A percentile compares a stretch with the other conserved stretches of the same genome.
Conservation (phyloP, 2,113 vertebrate species). For the Tyrannus savana region DNA sequence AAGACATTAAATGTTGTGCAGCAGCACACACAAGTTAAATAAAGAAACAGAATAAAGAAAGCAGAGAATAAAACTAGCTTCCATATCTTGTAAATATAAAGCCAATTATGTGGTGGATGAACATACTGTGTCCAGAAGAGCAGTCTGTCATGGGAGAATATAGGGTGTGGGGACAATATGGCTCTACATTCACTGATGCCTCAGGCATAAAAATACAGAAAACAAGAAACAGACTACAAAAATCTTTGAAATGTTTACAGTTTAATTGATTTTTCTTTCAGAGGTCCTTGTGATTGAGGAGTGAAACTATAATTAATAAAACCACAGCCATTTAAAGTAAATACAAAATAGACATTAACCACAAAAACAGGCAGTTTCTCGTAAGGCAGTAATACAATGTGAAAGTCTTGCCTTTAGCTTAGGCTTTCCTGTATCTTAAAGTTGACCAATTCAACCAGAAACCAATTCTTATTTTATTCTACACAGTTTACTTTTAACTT, state of each 20-base stretch:
- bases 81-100: background rate
- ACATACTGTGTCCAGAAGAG: background rate
- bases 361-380: background rate
- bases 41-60: background rate
- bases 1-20: background rate
- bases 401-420: background rate
- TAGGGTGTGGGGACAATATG: background rate
- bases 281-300: background rate
- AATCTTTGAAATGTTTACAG: background rate
- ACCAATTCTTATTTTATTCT: background rate
- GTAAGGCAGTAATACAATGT: background rate
- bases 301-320: constrained; percentile 39
- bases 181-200: background rate
- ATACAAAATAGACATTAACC: background rate
- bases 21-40: background rate
- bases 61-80: background rate
- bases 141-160: background rate
- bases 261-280: background rate
- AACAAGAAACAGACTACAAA: background rate
- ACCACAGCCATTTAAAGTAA: background rate
- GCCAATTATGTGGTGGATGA: background rate
- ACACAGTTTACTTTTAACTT: constrained; percentile 33
- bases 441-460: background rate
- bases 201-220: background rate
- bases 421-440: background rate